Conservation (phyloP, 2,888 invertebrate species). For the Achlya flavicornis region DNA sequence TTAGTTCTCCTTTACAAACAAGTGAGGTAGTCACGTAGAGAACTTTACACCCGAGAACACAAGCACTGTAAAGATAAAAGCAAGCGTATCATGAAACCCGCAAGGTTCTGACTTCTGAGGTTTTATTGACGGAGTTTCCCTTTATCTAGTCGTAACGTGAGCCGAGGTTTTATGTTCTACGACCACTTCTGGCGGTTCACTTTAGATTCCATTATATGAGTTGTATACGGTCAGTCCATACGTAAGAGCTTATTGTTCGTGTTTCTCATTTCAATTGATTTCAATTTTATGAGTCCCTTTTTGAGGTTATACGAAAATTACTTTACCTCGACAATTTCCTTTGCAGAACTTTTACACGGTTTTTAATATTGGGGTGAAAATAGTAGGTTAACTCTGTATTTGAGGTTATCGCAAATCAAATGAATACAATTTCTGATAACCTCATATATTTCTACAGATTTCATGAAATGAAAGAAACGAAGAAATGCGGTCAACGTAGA, state of each 20-base stretch:
- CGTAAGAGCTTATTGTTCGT: not conserved
- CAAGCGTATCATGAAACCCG: slow-evolving; percentile 17
- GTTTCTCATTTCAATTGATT: not conserved
- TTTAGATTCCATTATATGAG: not conserved
- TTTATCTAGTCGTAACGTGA: slow-evolving; percentile 32
- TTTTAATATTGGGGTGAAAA: not conserved
- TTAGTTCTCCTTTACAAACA: not conserved
- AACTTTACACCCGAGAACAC: slow-evolving; percentile 12
- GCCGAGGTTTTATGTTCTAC: slow-evolving; percentile 22
- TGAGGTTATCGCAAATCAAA: not conserved
- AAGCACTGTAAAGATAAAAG: slow-evolving; percentile 26
- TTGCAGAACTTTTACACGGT: too few species aligned
- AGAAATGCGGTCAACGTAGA: not conserved
- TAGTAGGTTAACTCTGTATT: not conserved
- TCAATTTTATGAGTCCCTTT: too few species aligned
- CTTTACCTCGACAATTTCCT: not conserved
- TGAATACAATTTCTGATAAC: not conserved
- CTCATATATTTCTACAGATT: not conserved
- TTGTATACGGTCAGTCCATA: not conserved
- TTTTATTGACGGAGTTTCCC: slow-evolving; percentile 27
- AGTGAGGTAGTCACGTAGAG: slow-evolving; percentile 9
- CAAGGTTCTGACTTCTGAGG: slow-evolving; percentile 13
- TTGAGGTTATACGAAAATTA: not conserved
- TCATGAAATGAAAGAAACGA: not conserved
- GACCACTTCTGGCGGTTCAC: not conserved